These are phyloP conservation scores for Pipa parva DNA, from an alignment of 2,113 vertebrate species.

Conservation along the genomic window DNA sequence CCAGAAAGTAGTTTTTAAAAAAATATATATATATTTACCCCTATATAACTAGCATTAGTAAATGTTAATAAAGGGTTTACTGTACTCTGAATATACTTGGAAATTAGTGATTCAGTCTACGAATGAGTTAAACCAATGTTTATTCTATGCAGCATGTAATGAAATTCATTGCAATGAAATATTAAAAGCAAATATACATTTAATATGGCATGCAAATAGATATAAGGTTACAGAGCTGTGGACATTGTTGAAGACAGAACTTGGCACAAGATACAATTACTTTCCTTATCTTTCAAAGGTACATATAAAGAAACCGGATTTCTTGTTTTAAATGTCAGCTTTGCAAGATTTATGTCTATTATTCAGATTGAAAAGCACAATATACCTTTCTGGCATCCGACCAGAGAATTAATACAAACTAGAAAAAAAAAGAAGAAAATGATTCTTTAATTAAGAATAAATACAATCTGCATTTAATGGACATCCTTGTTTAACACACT, in stretches of 20 bases:
- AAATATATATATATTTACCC: no score
- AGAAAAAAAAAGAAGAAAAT: no score
- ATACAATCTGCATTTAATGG: conserved; percentile 6
- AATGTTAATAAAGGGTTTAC: no score
- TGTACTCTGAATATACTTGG: neutral
- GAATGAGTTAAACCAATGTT: conserved; percentile 27
- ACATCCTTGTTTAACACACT: conserved; percentile 26
- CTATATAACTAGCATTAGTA: no score
- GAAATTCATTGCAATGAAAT: conserved; percentile 16
- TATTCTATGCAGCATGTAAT: conserved; percentile 23
- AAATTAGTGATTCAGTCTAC: conserved; percentile 12
- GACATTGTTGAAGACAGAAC: conserved; percentile 14
- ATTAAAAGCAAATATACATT: conserved; percentile 41
- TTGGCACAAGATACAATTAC: conserved; percentile 28
- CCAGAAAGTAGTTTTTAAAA: no score
- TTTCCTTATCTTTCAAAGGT: conserved; percentile 25
- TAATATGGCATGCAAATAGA: conserved; percentile 36
- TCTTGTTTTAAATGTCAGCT: conserved; percentile 35
- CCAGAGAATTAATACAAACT: conserved; percentile 19
- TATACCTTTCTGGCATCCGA: conserved; percentile 11
- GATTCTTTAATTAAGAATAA: conserved; percentile 32
- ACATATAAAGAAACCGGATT: conserved; percentile 14
- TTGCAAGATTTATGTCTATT: conserved; percentile 25
- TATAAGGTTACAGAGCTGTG: conserved; percentile 35
- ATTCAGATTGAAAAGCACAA: conserved; percentile 28